phyloP scores from a whole-genome alignment of 2,113 vertebrate genomes.

The Pelecanus crispus region DNA sequence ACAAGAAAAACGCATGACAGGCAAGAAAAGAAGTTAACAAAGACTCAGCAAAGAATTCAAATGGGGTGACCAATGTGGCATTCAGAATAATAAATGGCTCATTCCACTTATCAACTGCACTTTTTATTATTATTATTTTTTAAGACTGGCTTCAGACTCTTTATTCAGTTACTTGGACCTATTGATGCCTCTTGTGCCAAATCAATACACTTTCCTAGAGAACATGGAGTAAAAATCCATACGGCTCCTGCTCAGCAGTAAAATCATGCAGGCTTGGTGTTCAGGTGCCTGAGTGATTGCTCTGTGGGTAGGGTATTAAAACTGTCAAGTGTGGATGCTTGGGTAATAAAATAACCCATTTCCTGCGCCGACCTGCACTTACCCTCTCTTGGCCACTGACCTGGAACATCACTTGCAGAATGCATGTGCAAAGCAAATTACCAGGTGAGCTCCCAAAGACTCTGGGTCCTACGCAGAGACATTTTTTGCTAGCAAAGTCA shows the following conservation, averaged over 20 bases:
- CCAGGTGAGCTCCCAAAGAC: background rate
- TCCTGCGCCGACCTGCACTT: background rate
- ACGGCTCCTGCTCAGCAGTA: constrained; percentile 5
- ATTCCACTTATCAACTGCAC: background rate
- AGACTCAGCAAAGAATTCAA: background rate
- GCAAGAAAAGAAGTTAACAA: background rate
- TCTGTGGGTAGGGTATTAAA: background rate
- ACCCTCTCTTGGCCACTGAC: background rate
- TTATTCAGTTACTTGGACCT: constrained; percentile 41
- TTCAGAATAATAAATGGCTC: background rate
- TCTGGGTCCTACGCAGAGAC: background rate
- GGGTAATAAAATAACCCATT: background rate
- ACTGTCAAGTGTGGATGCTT: background rate
- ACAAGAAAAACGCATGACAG: background rate
- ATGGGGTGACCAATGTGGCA: background rate
- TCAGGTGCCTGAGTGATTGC: background rate
- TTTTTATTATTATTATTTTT: constrained; percentile 35
- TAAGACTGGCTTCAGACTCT: constrained; percentile 23
- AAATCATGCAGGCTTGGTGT: background rate
- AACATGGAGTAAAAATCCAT: constrained; percentile 58
- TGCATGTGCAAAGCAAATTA: background rate
- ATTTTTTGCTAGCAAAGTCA: background rate
- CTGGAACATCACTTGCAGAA: background rate
- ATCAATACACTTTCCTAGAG: constrained; percentile 57
- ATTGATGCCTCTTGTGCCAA: constrained; percentile 26